Evolutionary conservation across 1,140 invertebrate genomes (phyloP), one percentile per base, ranked within the genome.

Genomic region (Neodiprion virginianus): DNA sequence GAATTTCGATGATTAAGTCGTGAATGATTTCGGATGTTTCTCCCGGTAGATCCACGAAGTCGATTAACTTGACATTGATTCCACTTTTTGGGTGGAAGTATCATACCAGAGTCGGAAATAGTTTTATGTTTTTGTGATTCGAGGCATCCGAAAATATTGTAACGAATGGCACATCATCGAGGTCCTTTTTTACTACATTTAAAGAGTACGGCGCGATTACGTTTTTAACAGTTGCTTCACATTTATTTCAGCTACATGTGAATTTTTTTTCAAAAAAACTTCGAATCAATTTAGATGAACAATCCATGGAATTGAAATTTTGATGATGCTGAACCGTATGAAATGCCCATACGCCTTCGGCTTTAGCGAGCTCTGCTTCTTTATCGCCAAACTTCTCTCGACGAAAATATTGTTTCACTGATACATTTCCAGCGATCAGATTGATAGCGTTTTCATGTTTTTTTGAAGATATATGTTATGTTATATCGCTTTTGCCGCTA

Each of bases 391-490:
- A 72, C 8, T 9, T 72, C 0, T 49, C 61, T 50, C 14, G 69
- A 65, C 21, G 48, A 61, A 76, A 82, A 80, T 81, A 84, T 72
- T 76, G 81, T n/a, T 81, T 75, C 75, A 80, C 77, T 72, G 76
- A 76, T 65, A 72, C 77, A 76, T 79, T 84, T 50, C 79, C 82
- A 79, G 80, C 80, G 50, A 80, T 79, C 72, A 79, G 79, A 78
- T 70, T 77, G 78, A 84, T 82, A 67, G 82, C 72, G 78, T 77
- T 72, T 79, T 77, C 85, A 77, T 85, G 79, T 83, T 84, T 86
- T 78, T 82, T 77, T 73, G 81, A 80, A 72, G 82, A 85, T 78
- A 84, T 77, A 81, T 84, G 82, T 69, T 83, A 76, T 79, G 84
- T 76, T 80, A 86, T 85, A 79, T 85, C 83, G 78, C 79, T 66